Conservation (phyloP, 2,113 vertebrate species). For the Plectropomus leopardus region DNA sequence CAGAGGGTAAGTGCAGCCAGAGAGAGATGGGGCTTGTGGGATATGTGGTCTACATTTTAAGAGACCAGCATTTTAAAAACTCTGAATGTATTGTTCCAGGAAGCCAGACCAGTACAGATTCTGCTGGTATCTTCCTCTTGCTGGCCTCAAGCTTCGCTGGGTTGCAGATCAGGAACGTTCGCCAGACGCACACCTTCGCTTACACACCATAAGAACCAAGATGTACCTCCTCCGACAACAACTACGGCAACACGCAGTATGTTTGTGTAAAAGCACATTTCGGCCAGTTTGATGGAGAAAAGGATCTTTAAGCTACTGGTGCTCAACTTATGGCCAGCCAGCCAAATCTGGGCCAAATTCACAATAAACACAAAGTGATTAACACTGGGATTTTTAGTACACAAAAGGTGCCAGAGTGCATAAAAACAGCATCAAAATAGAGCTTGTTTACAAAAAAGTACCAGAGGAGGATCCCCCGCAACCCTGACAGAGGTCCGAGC, state of each 20-base stretch:
- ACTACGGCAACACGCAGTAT: constrained; percentile 71
- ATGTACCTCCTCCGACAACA: constrained; percentile 76
- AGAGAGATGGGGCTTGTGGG: background rate
- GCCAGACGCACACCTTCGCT: constrained; percentile 66
- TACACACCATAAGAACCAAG: constrained; percentile 77
- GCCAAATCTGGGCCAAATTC: too few relatives aligned
- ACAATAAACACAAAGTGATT: too few relatives aligned
- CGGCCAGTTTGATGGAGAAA: too few relatives aligned
- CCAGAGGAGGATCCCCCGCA: too few relatives aligned
- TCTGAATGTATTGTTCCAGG: constrained; percentile 53
- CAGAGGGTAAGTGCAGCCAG: constrained; percentile 70
- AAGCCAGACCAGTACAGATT: constrained; percentile 84
- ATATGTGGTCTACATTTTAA: background rate
- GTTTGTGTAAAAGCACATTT: background rate
- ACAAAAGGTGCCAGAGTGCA: too few relatives aligned
- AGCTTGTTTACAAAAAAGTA: too few relatives aligned
- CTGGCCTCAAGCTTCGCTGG: constrained; percentile 77
- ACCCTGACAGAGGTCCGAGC: too few relatives aligned
- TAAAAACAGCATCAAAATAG: too few relatives aligned
- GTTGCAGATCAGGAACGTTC: constrained; percentile 55
- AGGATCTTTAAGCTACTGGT: too few relatives aligned
- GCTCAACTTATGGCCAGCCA: too few relatives aligned
- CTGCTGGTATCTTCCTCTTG: constrained; percentile 84
- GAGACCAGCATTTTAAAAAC: background rate
- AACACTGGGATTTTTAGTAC: too few relatives aligned